phyloP scores from a whole-genome alignment of 2,797 vertebrate species.

The Acridotheres tristis region DNA sequence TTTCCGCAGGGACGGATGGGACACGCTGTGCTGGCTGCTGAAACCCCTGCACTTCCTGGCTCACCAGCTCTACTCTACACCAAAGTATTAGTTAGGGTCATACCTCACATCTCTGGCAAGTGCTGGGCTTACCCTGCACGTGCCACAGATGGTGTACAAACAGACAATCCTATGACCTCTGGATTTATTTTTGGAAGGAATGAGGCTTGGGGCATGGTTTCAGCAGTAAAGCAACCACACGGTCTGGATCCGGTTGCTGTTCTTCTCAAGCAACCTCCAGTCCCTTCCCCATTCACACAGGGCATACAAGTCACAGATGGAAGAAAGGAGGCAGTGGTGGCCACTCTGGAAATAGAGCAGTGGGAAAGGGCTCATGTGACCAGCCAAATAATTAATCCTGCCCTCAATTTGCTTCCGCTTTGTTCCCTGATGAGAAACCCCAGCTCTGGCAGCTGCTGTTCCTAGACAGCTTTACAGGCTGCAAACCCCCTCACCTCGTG shows the following conservation, averaged over 20 bases:
- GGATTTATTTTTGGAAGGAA: neutral
- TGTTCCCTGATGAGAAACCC: neutral
- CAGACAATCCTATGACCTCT: neutral
- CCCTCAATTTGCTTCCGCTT: neutral
- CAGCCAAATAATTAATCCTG: neutral
- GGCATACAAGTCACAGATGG: neutral
- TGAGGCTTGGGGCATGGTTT: neutral
- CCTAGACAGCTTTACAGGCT: neutral
- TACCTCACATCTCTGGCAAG: neutral
- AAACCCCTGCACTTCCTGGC: neutral
- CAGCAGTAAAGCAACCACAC: neutral
- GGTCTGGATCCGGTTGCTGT: neutral
- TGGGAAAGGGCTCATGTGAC: neutral
- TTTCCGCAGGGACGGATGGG: rapidly evolving
- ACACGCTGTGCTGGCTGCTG: neutral
- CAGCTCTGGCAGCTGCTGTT: neutral
- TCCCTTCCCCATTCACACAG: neutral
- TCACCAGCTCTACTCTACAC: neutral
- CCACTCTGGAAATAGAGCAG: neutral
- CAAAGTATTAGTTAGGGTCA: neutral
- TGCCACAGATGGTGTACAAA: neutral
- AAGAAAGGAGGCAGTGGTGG: neutral
- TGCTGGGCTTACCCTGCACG: neutral
- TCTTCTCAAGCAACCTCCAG: neutral
- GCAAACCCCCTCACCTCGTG: neutral